These are phyloP conservation scores for Typhlichthys eigenmanni DNA, from an alignment of 2,797 vertebrate species.

Conservation along the genomic window DNA sequence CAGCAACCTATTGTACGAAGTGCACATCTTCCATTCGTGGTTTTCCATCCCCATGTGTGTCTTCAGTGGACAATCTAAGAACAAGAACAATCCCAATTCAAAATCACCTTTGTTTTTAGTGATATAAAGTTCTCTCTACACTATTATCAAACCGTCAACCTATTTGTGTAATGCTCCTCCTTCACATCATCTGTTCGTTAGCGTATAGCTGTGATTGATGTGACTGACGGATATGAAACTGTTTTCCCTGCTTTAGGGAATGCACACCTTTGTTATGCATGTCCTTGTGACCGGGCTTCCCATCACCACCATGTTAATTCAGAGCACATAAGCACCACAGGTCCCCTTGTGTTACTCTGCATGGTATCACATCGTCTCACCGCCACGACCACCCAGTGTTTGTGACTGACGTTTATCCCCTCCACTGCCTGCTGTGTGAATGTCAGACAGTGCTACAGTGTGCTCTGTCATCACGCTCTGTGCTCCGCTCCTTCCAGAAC, in stretches of 20 bases:
- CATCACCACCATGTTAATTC: not conserved
- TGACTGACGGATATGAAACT: not conserved
- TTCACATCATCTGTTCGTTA: not conserved
- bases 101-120: too few relatives aligned
- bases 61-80: slow-evolving; percentile 35
- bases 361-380: slow-evolving; percentile 36
- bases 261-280: not conserved
- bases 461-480: not conserved
- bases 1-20: slow-evolving; percentile 50
- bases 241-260: not conserved
- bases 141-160: not conserved
- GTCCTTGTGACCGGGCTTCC: too few relatives aligned
- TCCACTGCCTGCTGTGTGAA: not conserved
- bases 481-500: slow-evolving; percentile 77
- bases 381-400: slow-evolving; percentile 9
- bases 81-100: not conserved
- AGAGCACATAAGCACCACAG: slow-evolving; percentile 11
- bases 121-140: not conserved
- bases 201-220: not conserved
- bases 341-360: slow-evolving; percentile 33
- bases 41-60: slow-evolving; percentile 48
- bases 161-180: not conserved
- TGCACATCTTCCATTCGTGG: slow-evolving; percentile 50
- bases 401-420: slow-evolving; percentile 3
- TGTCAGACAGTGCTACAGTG: accelerated